These are phyloP conservation scores for Chamaetylas fuelleborni DNA, from an alignment of 2,113 vertebrate species.

Conservation along the genomic window DNA sequence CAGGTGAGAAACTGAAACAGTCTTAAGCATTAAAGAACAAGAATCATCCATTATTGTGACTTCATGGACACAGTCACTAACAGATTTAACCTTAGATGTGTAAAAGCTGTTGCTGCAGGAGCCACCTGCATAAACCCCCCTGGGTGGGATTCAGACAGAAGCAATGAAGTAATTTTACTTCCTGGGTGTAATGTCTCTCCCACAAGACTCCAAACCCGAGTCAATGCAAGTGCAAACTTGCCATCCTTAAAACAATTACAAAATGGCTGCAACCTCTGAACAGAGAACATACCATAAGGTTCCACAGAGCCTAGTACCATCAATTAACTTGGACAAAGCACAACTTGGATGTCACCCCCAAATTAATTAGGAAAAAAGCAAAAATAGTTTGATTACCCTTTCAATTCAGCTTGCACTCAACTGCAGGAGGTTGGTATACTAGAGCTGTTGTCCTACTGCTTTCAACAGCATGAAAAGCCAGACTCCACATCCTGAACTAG, in stretches of 20 bases:
- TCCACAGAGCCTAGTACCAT: neutral
- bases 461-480: neutral
- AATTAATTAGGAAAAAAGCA: neutral
- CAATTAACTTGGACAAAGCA: neutral
- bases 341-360: neutral
- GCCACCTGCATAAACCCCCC: neutral
- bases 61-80: neutral
- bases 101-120: neutral
- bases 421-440: neutral
- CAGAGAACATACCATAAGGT: rapidly evolving
- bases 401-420: neutral
- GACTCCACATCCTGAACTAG: neutral
- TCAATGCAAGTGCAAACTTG: neutral
- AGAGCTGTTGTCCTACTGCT: neutral
- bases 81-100: neutral
- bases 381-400: neutral
- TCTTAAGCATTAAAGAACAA: neutral
- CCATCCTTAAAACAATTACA: neutral
- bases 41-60: no score
- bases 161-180: neutral
- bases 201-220: neutral
- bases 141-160: neutral
- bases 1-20: neutral
- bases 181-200: neutral
- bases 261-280: neutral